A percentile compares a stretch with the other conserved stretches of the same genome.
Conservation (phyloP, 2,797 vertebrate species). For the Knipowitschia caucasica region DNA sequence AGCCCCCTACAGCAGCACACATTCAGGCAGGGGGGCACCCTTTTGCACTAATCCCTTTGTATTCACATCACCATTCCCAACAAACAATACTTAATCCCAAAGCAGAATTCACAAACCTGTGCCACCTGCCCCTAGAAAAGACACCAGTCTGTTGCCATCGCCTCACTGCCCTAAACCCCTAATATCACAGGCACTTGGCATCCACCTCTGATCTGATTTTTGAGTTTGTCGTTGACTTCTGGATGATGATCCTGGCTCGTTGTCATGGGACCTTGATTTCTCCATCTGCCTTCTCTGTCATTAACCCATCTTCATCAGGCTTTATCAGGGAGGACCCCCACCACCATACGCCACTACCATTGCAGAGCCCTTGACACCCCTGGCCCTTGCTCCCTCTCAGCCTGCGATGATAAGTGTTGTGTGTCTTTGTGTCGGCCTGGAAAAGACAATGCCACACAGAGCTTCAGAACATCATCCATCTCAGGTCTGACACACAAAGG, state of each 20-base stretch:
- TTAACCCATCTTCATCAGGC: slow-evolving; percentile 70
- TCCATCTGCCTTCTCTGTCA: slow-evolving; percentile 76
- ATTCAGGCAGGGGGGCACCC: slow-evolving; percentile 66
- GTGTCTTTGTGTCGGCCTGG: slow-evolving; percentile 64
- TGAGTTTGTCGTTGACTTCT: slow-evolving; percentile 37
- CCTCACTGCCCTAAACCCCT: neutral
- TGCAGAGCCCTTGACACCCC: slow-evolving; percentile 59
- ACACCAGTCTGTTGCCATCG: slow-evolving; percentile 16
- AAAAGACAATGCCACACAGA: slow-evolving; percentile 78
- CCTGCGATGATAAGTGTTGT: slow-evolving; percentile 78
- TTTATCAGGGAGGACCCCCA: slow-evolving; percentile 56
- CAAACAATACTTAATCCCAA: slow-evolving; percentile 75
- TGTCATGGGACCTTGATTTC: slow-evolving; percentile 60
- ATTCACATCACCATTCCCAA: slow-evolving; percentile 73
- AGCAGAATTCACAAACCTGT: slow-evolving; percentile 64
- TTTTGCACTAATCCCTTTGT: slow-evolving; percentile 78
- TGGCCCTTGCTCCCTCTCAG: slow-evolving; percentile 65
- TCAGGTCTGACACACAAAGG: slow-evolving; percentile 78
- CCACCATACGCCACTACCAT: slow-evolving; percentile 37
- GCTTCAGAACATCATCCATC: slow-evolving; percentile 81
- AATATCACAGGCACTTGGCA: slow-evolving; percentile 9
- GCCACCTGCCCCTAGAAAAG: slow-evolving; percentile 70
- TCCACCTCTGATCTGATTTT: slow-evolving; percentile 6
- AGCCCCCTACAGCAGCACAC: slow-evolving; percentile 35
- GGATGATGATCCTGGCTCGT: slow-evolving; percentile 52